Evolutionary conservation across 2,888 invertebrate genomes (phyloP), one percentile per base, ranked within the genome.

Genomic region (Hirtodrosophila trivittata): DNA sequence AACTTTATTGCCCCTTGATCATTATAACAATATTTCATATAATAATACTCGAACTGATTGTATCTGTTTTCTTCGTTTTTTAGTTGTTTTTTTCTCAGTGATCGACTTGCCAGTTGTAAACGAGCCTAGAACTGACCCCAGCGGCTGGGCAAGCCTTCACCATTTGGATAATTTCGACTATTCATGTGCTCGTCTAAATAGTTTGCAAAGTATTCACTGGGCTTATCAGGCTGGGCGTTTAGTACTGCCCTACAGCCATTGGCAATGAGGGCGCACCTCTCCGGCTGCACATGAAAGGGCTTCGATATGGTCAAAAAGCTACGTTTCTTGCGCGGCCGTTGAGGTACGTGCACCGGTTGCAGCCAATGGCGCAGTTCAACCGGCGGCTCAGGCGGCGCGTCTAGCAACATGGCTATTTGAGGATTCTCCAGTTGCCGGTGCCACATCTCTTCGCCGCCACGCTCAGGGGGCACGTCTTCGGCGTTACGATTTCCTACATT

Each of bases 91-190:
- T 21, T 5, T 21, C 18, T 21, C 5, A 21, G 18, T 3, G 18
- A 21, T 21, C 18, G 18, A 3, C 2, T 5, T 21, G 18, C 3
- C 18, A 21, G 18, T 21, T 21, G 5, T 21, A 21, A 21, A 21
- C n/a, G 38, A 39, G 5, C 42, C 82, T 33, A 87, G 50, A 59
- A 74, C 16, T 87, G 66, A 32, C 84, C 81, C 82, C 82, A 82
- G 26, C 66, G 77, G 26, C 46, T 21, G 1, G 82, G 82, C 41
- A 82, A 39, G 0, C 82, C 87, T n/a, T 39, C 45, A 9, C 82
- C 82, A 16, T 84, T 80, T 8, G 82, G 82, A 58, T 86, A 87
- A 49, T 83, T 83, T 33, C 47, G 28, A 45, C 85, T 87, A 26
- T 64, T 83, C 66, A 83, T 52, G 38, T 83, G 57, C 35, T 87